phyloP scores from a whole-genome alignment of 2,888 invertebrate species.

The Ceriagrion tenellum region DNA sequence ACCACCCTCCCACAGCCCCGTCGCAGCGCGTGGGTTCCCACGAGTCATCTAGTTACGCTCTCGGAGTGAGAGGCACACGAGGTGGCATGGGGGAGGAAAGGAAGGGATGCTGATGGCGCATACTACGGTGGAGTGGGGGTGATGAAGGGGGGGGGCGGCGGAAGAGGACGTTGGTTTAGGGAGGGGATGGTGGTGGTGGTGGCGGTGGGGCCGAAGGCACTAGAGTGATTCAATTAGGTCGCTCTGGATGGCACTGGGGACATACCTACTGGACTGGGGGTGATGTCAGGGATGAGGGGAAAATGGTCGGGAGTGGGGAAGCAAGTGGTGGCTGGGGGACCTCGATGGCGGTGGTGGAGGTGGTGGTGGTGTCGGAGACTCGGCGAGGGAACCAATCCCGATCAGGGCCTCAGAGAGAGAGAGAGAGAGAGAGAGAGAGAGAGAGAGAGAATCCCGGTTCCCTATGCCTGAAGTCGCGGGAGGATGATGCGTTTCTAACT shows the following conservation, averaged over 20 bases:
- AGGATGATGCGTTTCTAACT: neutral
- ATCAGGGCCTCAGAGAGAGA: neutral
- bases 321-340: neutral
- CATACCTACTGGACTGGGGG: neutral
- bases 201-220: constrained; percentile 3
- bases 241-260: constrained; percentile 28
- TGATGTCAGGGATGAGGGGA: neutral
- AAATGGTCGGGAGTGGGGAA: neutral
- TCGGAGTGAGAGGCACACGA: neutral
- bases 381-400: neutral
- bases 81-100: neutral
- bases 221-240: constrained; percentile 32
- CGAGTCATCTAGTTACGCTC: constrained; percentile 63
- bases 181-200: constrained; percentile 23
- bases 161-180: neutral
- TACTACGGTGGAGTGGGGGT: neutral
- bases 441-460: neutral
- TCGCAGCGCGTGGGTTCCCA: constrained; percentile 59
- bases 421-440: neutral
- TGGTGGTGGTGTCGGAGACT: neutral
- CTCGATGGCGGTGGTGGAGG: neutral
- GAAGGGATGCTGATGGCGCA: no score
- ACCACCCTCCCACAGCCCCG: neutral
- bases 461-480: neutral
- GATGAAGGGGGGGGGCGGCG: neutral